Conservation (phyloP, 92 coral and sea anemone genomes). For the Ricordea florida region DNA sequence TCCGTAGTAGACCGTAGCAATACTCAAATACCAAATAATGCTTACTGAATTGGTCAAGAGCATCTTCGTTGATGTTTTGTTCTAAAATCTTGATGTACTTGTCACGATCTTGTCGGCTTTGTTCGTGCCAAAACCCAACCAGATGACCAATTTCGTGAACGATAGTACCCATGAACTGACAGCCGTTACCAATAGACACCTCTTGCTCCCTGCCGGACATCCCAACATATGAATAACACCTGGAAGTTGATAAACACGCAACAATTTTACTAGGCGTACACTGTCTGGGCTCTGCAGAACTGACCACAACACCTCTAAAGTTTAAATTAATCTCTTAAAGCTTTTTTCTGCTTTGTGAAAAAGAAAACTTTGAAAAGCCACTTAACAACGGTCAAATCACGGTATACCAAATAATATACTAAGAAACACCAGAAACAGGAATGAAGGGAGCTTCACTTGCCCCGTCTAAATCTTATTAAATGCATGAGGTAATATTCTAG, state of each 20-base stretch:
- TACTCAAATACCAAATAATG: not conserved
- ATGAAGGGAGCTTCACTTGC: too few relatives aligned
- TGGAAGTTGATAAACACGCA: conserved; percentile 62
- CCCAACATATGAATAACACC: conserved; percentile 99
- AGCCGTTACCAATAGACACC: conserved; percentile 92
- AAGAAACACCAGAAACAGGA: too few relatives aligned
- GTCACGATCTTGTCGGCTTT: conserved; percentile 96
- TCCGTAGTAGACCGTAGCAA: not conserved
- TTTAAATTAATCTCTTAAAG: too few relatives aligned
- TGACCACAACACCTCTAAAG: too few relatives aligned
- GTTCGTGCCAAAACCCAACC: conserved; percentile 98
- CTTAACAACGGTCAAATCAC: too few relatives aligned
- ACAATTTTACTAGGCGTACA: too few relatives aligned
- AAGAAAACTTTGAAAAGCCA: too few relatives aligned
- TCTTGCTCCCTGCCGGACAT: conserved; percentile 87
- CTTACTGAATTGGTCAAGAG: conserved; percentile 91
- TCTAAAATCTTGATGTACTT: conserved; percentile 76
- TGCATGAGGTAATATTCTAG: too few relatives aligned
- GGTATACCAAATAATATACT: too few relatives aligned
- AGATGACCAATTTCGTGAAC: conserved; percentile 99
- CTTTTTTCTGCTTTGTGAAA: too few relatives aligned
- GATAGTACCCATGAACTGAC: conserved; percentile 93
- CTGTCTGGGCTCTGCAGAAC: too few relatives aligned
- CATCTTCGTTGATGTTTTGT: conserved; percentile 74
- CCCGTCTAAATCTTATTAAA: too few relatives aligned